Evolutionary conservation across 2,113 vertebrate species (phyloP).

Genomic region (Platysteira castanea): DNA sequence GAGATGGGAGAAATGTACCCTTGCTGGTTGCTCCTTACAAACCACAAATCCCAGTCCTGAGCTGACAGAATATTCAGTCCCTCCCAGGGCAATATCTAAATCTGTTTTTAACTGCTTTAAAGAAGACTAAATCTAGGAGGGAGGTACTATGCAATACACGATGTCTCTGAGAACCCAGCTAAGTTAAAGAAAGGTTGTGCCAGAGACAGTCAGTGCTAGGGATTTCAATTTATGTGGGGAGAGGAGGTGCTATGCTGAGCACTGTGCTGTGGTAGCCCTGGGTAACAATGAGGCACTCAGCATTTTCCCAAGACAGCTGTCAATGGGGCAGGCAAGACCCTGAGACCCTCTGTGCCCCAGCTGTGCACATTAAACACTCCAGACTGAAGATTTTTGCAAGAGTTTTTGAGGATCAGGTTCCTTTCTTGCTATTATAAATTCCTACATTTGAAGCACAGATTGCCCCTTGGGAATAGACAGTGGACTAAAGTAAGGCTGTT

Average conservation of each 20-base stretch:
- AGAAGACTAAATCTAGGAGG: background rate
- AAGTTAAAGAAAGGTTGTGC: background rate
- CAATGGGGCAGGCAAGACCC: background rate
- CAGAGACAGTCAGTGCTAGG: background rate
- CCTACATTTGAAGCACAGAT: background rate
- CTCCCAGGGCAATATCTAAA: background rate
- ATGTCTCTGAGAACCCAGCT: background rate
- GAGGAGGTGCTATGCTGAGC: background rate
- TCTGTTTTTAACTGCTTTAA: background rate
- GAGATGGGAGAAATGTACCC: background rate
- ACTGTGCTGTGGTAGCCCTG: background rate
- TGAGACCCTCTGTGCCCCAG: background rate
- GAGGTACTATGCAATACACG: background rate
- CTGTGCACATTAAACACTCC: background rate
- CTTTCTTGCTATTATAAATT: background rate
- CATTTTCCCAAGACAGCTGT: background rate
- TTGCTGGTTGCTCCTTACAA: background rate
- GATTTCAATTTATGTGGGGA: background rate
- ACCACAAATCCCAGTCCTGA: background rate
- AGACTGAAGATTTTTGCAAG: background rate
- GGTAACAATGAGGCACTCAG: background rate
- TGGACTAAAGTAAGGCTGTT: background rate
- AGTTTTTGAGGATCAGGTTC: background rate
- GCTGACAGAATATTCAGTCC: background rate
- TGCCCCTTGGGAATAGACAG: background rate